Conservation (phyloP, 2,113 vertebrate species). For the Ammodytes dubius region DNA sequence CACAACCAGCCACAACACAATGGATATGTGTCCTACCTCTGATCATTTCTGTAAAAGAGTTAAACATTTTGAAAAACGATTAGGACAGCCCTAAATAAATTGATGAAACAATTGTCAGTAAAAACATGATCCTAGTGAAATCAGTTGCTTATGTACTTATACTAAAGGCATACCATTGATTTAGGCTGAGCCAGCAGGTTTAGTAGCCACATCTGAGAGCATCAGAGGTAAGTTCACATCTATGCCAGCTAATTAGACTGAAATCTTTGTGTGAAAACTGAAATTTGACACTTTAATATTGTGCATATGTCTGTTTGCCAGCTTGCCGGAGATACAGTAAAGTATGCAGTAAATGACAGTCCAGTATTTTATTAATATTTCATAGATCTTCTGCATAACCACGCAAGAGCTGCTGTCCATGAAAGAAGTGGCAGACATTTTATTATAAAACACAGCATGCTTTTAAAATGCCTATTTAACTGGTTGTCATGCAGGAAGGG, state of each 20-base stretch:
- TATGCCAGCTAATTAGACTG: neutral
- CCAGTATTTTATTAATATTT: neutral
- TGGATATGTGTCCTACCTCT: conserved; percentile 41
- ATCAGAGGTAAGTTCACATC: neutral
- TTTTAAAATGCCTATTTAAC: neutral
- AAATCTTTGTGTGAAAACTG: conserved; percentile 8
- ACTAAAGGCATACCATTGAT: neutral
- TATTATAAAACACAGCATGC: neutral
- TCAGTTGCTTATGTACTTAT: neutral
- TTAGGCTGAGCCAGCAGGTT: conserved; percentile 28
- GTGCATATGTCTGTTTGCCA: neutral
- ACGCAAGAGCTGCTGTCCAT: neutral
- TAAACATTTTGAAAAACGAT: neutral
- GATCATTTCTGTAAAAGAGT: conserved; percentile 55
- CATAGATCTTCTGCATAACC: neutral
- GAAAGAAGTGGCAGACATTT: neutral
- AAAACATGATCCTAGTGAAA: neutral
- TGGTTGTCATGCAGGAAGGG: neutral
- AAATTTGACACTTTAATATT: conserved; percentile 1
- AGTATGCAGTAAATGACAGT: neutral
- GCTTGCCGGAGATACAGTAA: neutral
- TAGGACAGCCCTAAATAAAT: neutral
- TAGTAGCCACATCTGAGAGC: neutral
- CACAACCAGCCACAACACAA: neutral
- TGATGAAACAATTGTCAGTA: neutral